Evolutionary conservation across 2,888 invertebrate species (phyloP), one percentile per base, ranked within the genome.

Genomic region (Phragmatobia fuliginosa): DNA sequence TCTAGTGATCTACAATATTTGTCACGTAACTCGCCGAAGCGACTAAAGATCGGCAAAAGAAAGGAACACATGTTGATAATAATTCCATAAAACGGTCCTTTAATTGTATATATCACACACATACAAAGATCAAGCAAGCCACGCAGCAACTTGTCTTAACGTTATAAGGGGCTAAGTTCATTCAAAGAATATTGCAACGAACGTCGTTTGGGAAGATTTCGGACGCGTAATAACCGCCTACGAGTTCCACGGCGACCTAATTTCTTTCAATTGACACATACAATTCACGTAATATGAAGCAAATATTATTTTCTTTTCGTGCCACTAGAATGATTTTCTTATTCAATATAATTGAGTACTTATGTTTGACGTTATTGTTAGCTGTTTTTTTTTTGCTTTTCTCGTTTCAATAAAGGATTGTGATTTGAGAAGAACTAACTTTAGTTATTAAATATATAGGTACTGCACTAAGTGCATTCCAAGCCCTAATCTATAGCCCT

Each of bases 231-330:
- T 65, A 49, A 63, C 62, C 64, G 64, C 52, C 32, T 36, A 56
- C 36, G 36, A 56, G 52, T 49, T 36, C 64, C 52, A 36, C 11
- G 28, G 25, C 56, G 64, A 65, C 64, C 64, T 56, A 65, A 65
- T 65, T 56, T 65, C 64, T 25, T 36, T 65, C 64, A 56, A 65
- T 65, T 56, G 64, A 65, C 64, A 31, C n/a, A 32, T 25, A 49
- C 63, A 63, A 63, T 49, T 52, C 25, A 63, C 49, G 32, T 63
- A 63, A 63, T 63, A 56, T 63, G 63, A 49, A n/a, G 32, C n/a
- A 63, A 31, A 63, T 63, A 63, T 49, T 16, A 49, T 33, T 32
- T 49, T n/a, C n/a, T 63, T 33, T 25, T 33, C n/a, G 16, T 16
- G 8, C 31, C 25, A 52, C 14, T 31, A 31, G 28, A 63, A 49